phyloP scores from a whole-genome alignment of 2,113 vertebrate species.

The Ciconia maguari region DNA sequence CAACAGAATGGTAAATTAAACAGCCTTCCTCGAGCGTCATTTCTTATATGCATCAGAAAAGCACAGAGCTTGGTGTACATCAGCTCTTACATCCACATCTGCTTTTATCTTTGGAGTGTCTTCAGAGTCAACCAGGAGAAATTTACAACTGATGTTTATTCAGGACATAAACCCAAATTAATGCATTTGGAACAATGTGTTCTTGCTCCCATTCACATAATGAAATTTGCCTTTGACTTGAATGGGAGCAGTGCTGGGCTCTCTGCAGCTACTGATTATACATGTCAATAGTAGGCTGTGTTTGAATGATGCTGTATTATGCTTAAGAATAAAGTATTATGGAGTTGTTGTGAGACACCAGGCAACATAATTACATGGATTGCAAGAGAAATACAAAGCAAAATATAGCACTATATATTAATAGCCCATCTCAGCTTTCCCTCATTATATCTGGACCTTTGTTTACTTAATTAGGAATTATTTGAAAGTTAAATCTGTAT shows the following conservation, averaged over 20 bases:
- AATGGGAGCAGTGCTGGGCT: slow-evolving; percentile 14
- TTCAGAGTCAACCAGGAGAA: not conserved
- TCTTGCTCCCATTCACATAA: slow-evolving; percentile 23
- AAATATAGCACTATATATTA: not conserved
- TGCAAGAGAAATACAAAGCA: slow-evolving; percentile 10
- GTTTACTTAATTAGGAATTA: slow-evolving; percentile 19
- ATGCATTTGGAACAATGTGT: slow-evolving; percentile 20
- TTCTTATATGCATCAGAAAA: not conserved
- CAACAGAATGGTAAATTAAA: not conserved
- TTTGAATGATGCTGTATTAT: slow-evolving; percentile 26
- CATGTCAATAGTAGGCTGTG: slow-evolving; percentile 31
- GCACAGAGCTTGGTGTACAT: not conserved
- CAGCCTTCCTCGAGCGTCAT: not conserved
- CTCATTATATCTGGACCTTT: not conserved
- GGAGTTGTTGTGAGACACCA: slow-evolving; percentile 27
- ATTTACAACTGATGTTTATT: slow-evolving; percentile 20
- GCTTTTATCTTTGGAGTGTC: slow-evolving; percentile 4
- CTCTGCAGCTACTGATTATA: not conserved
- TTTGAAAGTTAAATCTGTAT: not conserved
- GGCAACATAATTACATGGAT: slow-evolving; percentile 45
- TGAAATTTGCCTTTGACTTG: slow-evolving; percentile 49
- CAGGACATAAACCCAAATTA: slow-evolving; percentile 18
- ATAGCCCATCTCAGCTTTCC: not conserved
- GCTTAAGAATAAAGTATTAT: slow-evolving; percentile 23
- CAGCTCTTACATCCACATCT: not conserved